phyloP scores from a whole-genome alignment of 2,888 invertebrate species.

The Litoditis marina region DNA sequence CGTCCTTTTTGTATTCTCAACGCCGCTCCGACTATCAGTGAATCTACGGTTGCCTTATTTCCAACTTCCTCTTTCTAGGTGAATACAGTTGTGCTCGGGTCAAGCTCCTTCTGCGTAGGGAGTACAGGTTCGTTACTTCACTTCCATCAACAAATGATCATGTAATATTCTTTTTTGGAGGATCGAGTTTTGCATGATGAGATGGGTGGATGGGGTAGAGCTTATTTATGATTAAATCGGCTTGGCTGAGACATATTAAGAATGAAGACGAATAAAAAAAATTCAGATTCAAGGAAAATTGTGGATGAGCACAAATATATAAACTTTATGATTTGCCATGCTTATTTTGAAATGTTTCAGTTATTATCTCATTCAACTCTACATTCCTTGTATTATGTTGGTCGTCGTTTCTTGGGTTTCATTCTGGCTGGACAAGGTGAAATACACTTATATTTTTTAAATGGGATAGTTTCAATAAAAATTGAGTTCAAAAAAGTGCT shows the following conservation, averaged over 20 bases:
- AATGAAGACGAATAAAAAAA: too few species aligned
- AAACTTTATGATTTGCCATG: too few species aligned
- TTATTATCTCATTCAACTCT: conserved; percentile 74
- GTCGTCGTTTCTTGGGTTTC: conserved; percentile 69
- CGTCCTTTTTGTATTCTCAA: conserved; percentile 10
- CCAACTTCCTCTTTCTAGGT: conserved; percentile 32
- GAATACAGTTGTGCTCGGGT: conserved; percentile 61
- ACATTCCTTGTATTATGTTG: conserved; percentile 93
- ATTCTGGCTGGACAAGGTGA: conserved; percentile 61
- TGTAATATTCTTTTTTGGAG: too few species aligned
- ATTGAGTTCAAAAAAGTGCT: too few species aligned
- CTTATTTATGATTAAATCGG: background rate
- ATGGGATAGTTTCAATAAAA: too few species aligned
- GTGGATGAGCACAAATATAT: background rate
- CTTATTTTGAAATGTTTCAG: conserved; percentile 33
- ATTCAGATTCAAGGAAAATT: too few species aligned
- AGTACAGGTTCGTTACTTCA: conserved; percentile 50
- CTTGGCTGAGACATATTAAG: too few species aligned
- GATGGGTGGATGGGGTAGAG: too few species aligned
- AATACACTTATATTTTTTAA: too few species aligned
- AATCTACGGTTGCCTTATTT: background rate
- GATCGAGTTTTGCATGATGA: too few species aligned
- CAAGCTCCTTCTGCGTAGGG: conserved; percentile 51
- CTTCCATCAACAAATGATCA: background rate
- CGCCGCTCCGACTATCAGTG: too few species aligned